These are phyloP conservation scores for Notothenia coriiceps DNA, from an alignment of 2,113 vertebrate species.

Conservation along the genomic window DNA sequence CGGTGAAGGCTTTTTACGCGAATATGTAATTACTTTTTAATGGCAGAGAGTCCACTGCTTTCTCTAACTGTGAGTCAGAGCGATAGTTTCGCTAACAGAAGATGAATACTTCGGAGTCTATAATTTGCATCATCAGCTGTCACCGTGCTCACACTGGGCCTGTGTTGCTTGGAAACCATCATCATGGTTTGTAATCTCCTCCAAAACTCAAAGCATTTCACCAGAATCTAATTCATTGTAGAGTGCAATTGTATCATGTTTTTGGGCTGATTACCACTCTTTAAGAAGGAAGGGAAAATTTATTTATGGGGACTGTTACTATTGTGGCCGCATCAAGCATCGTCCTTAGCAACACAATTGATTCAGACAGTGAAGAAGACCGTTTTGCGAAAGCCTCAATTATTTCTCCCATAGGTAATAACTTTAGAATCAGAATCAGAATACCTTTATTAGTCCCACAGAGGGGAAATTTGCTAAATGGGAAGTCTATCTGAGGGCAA, in stretches of 20 bases:
- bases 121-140: constrained; percentile 30
- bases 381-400: not conserved
- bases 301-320: not conserved
- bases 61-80: constrained; percentile 25
- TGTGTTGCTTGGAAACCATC: constrained; percentile 55
- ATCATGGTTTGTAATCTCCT: constrained; percentile 26
- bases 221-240: not conserved
- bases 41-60: not conserved
- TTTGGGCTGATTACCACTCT: not conserved
- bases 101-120: constrained; percentile 30
- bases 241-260: not conserved
- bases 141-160: constrained; percentile 10
- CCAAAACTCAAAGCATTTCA: constrained; percentile 26
- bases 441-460: no score
- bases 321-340: not conserved
- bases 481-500: not conserved
- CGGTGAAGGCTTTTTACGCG: constrained; percentile 1
- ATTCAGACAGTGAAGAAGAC: not conserved
- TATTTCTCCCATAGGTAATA: not conserved
- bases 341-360: not conserved
- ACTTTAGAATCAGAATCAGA: not conserved
- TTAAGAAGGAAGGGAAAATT: not conserved
- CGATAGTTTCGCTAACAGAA: constrained; percentile 32
- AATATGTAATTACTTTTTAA: constrained; percentile 18
- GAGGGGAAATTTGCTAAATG: no score